Base-by-base conservation (phyloP, 2,888 invertebrate genomes). In the Chymomyza caudatula region DNA sequence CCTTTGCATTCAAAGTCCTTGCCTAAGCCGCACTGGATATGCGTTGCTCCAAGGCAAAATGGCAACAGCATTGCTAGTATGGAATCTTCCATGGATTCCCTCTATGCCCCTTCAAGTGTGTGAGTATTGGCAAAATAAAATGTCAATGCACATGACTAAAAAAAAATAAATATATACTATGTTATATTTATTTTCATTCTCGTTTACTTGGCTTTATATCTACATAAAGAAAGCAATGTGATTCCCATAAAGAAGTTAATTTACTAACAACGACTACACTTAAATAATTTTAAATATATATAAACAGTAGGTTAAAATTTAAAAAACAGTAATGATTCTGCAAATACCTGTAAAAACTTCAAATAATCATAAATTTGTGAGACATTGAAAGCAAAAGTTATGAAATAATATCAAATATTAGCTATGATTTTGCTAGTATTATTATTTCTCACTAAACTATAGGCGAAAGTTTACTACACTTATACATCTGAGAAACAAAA, bases 141-240 rank as follows among this genome's bases (percentile, higher is more conserved):
- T 69, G 63, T 60, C 62, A 78, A 65, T 71, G 65, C 63, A 47
- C 64, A 65, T 55, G 44, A 42, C 15, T 47, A 19, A 42, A 54
- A 69, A 53, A 60, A 63, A 44, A 69, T 63, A 69, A 70, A 59
- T 63, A 63, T 63, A 47, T 63, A 55, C 63, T 49, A 49, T 57
- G 58, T 70, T 65, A 69, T 66, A 74, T 74, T 66, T 74, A 72
- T 78, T 73, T 74, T 67, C 61, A 76, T 60, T 70, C 65, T 62
- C 25, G 19, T 17, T 37, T 20, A n/a, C 17, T 37, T 37, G 29
- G 29, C 1, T 37, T 6, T 25, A 25, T 5, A 25, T 4, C 25
- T 25, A 8, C 65, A 47, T 66, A 62, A 63, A 37, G 55, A 22
- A 66, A 65, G 65, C 57, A 63, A 60, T 60, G 55, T 49, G 44